These are phyloP conservation scores for Lamellibrachia satsuma DNA, from an alignment of 2,888 invertebrate species.

Conservation along the genomic window DNA sequence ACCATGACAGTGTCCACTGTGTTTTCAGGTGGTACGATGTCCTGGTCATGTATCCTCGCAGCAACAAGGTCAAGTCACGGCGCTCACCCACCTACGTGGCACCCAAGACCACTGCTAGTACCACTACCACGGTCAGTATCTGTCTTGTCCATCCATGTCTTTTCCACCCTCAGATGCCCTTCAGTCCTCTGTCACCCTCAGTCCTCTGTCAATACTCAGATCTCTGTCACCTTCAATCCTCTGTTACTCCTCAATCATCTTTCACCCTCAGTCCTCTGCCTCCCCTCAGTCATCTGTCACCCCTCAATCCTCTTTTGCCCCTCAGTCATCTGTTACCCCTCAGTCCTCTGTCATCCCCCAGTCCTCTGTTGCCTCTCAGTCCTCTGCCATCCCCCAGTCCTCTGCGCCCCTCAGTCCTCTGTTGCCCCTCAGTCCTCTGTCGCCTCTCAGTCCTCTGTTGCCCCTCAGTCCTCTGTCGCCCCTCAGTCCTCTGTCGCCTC, in stretches of 20 bases:
- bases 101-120: background rate
- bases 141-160: background rate
- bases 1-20: background rate
- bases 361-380: background rate
- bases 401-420: background rate
- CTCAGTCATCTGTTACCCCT: background rate
- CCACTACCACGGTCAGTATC: slow-evolving; percentile 9
- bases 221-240: no score
- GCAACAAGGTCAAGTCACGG: slow-evolving; percentile 48
- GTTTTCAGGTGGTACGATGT: slow-evolving; percentile 80
- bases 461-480: background rate
- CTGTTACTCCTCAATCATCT: no score
- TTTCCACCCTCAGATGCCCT: background rate
- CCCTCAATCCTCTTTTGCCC: slow-evolving; percentile 14
- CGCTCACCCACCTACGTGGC: background rate
- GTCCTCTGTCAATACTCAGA: background rate
- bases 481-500: background rate
- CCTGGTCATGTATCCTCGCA: slow-evolving; percentile 75
- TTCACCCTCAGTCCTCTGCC: no score
- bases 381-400: background rate
- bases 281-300: background rate
- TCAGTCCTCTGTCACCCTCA: background rate
- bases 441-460: background rate
- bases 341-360: background rate
- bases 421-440: background rate